These are phyloP conservation scores for Brachionus calyciflorus DNA, from an alignment of 1,140 invertebrate genomes.

Conservation along the genomic window DNA sequence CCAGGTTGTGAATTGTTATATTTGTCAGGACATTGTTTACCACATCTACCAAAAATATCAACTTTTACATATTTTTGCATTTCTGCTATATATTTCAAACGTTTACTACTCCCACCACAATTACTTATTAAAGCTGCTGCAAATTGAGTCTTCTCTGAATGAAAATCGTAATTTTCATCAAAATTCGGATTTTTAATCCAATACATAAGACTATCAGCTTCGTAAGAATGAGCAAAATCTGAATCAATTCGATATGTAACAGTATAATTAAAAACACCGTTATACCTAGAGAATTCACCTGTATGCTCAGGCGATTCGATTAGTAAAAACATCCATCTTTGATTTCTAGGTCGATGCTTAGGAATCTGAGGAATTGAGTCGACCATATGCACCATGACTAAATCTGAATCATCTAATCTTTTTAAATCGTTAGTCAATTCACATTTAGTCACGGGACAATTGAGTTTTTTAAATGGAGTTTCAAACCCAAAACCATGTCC, in stretches of 20 bases:
- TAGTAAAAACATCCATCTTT: conserved; percentile 31
- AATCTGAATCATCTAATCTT: not conserved
- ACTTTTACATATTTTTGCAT: conserved; percentile 13
- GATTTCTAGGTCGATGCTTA: not conserved
- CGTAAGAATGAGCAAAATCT: conserved; percentile 15
- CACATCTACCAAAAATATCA: conserved; percentile 38
- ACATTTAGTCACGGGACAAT: conserved; percentile 32
- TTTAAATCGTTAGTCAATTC: not conserved
- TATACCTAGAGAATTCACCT: not conserved
- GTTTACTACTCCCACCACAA: conserved; percentile 16
- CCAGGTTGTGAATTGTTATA: not conserved
- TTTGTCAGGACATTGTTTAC: not conserved
- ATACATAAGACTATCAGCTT: not conserved
- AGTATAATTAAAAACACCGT: conserved; percentile 16
- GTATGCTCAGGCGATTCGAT: conserved; percentile 18
- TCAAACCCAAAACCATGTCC: not conserved
- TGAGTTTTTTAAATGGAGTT: not conserved
- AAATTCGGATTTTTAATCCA: not conserved
- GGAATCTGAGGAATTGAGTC: not conserved
- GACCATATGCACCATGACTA: conserved; percentile 31
- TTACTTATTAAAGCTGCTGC: conserved; percentile 5
- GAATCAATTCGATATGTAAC: not conserved
- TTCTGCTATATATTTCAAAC: conserved; percentile 31
- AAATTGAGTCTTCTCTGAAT: not conserved
- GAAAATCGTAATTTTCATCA: not conserved